Evolutionary conservation across 2,113 vertebrate genomes (phyloP).

Genomic region (Silurus glanis): DNA sequence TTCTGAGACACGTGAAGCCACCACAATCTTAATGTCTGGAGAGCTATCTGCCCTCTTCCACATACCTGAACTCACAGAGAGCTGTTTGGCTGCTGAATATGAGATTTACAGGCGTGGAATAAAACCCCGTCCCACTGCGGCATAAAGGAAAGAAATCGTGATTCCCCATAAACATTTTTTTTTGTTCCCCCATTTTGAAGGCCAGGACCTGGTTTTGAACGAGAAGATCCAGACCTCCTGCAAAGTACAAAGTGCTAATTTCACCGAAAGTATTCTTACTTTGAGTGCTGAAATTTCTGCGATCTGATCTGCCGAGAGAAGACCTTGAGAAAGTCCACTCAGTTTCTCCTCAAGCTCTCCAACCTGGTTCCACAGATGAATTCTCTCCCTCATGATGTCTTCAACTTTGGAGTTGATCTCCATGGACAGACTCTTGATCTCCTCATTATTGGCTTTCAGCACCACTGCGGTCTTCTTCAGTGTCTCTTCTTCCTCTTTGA

Average conservation of each 20-base stretch:
- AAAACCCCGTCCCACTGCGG: background rate
- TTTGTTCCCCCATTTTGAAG: background rate
- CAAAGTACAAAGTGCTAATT: background rate
- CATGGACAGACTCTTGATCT: conserved; percentile 83
- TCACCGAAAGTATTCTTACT: conserved; percentile 74
- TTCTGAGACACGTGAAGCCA: background rate
- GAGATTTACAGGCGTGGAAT: background rate
- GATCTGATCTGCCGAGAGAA: conserved; percentile 69
- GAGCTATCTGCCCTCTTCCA: background rate
- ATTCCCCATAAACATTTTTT: background rate
- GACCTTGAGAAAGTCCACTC: conserved; percentile 71
- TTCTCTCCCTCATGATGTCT: conserved; percentile 81
- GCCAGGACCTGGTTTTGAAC: background rate
- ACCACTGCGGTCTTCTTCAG: conserved; percentile 83
- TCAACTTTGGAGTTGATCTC: conserved; percentile 85
- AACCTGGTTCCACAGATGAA: conserved; percentile 81
- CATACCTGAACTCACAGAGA: background rate
- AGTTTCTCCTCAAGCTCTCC: conserved; percentile 83
- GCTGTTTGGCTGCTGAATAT: background rate
- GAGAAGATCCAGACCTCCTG: background rate
- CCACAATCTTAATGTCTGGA: background rate
- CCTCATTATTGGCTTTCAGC: conserved; percentile 83
- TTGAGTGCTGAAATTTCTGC: conserved; percentile 81
- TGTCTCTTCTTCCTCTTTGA: conserved; percentile 88
- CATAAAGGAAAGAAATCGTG: background rate